Evolutionary conservation across 2,888 invertebrate species (phyloP), one percentile per base, ranked within the genome.

Genomic region (Keiferia lycopersicella): DNA sequence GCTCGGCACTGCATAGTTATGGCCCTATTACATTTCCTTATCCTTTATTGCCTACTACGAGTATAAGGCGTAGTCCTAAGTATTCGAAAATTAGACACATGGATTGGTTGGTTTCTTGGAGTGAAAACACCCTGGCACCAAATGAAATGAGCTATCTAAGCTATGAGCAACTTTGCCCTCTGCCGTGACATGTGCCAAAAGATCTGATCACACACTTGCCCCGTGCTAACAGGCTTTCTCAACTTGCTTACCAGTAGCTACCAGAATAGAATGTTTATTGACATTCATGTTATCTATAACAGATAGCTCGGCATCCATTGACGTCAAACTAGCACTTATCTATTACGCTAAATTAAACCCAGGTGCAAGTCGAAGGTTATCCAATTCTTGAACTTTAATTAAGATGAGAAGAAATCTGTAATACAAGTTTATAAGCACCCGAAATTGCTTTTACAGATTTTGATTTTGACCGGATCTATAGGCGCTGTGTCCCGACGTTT

Each of bases 251-350:
- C 51, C 34, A 66, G 66, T 69, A 63, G 67, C 18, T 16, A 48
- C 51, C 34, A 66, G 66, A 69, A 63, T 68, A 67, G 61, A 69
- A 74, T 73, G 70, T 70, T 67, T 68, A 69, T 80, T 79, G 74
- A 77, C 75, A 74, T 74, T 74, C 65, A 68, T 77, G 48, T 61
- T n/a, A 62, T 77, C 79, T 77, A 76, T 74, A 69, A 71, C 71
- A 71, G 66, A 71, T 68, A 65, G 75, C 75, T 78, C 30, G 14
- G 3, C 56, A 77, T 68, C 69, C 68, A 81, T 80, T 80, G 80
- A 78, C 81, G 81, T 81, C 81, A 78, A 65, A 57, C 65, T 61
- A 59, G 45, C 22, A 8, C 41, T 64, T 75, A 76, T 76, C 75
- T 65, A 64, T 66, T 68, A 70, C 66, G 64, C 62, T 72, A 61